These are phyloP conservation scores for Enteromius treurensis DNA, from an alignment of 2,797 vertebrate species.

Conservation along the genomic window DNA sequence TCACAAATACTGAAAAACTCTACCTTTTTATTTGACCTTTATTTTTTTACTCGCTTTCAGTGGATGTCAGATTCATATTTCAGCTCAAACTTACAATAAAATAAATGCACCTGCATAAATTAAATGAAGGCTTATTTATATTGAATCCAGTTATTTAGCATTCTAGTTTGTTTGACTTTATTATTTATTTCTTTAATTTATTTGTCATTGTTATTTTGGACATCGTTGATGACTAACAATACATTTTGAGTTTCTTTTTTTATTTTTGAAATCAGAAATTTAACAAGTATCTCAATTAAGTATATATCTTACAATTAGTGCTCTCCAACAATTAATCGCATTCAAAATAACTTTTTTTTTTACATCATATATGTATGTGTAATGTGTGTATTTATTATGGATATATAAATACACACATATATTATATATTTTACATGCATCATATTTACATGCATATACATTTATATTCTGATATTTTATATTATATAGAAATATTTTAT, in stretches of 20 bases:
- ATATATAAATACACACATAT: too few species aligned
- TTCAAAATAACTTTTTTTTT: too few species aligned
- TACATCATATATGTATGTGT: too few species aligned
- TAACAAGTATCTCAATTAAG: background rate
- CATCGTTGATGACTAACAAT: background rate
- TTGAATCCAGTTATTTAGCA: background rate
- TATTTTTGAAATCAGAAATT: background rate
- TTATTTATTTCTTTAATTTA: background rate
- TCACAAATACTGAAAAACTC: conserved; percentile 23
- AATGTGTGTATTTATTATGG: too few species aligned
- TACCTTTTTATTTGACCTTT: background rate
- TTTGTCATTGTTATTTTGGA: background rate
- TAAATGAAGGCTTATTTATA: background rate
- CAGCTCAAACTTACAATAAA: conserved; percentile 8
- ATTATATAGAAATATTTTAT: too few species aligned
- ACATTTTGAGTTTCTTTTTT: background rate
- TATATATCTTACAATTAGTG: background rate
- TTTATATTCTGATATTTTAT: too few species aligned
- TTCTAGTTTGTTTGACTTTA: background rate
- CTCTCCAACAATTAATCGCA: too few species aligned
- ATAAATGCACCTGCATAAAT: background rate
- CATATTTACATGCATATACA: too few species aligned
- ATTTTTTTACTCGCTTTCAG: background rate
- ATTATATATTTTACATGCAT: too few species aligned
- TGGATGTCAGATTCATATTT: conserved; percentile 5